Evolutionary conservation across 2,797 vertebrate species (phyloP).

Genomic region (Pseudopleuronectes americanus): DNA sequence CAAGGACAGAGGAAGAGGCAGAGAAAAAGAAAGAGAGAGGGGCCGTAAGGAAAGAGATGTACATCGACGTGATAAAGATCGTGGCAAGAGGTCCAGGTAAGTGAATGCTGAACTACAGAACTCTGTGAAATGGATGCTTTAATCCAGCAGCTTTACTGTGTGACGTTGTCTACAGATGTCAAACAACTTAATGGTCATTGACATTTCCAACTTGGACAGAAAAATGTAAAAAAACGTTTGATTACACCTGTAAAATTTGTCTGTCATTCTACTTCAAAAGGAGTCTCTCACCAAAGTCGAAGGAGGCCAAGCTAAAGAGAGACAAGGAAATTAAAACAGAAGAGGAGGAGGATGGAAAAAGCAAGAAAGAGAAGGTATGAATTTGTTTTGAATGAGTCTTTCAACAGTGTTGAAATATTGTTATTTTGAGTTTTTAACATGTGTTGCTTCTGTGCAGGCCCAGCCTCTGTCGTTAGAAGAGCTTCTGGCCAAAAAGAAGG

Average conservation of each 20-base stretch:
- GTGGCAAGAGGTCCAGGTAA: slow-evolving; percentile 89
- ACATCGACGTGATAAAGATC: slow-evolving; percentile 83
- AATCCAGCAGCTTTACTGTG: background rate
- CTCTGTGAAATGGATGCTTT: background rate
- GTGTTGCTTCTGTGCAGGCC: slow-evolving; percentile 75
- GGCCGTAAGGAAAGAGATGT: slow-evolving; percentile 87
- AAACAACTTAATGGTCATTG: too few species aligned
- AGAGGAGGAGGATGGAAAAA: slow-evolving; percentile 91
- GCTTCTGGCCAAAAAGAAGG: slow-evolving; percentile 96
- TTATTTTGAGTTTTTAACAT: slow-evolving; percentile 15
- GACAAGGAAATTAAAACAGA: slow-evolving; percentile 88
- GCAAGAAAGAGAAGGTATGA: slow-evolving; percentile 93
- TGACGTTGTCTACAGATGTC: too few species aligned
- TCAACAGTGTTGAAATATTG: background rate
- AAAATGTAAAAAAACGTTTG: background rate
- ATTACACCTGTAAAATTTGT: too few species aligned
- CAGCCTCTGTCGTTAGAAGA: slow-evolving; percentile 96
- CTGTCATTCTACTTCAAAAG: slow-evolving; percentile 49
- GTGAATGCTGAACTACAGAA: background rate
- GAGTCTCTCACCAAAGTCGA: slow-evolving; percentile 90
- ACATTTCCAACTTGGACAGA: too few species aligned
- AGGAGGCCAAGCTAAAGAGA: slow-evolving; percentile 88
- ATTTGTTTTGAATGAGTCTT: slow-evolving; percentile 7
- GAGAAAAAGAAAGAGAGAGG: slow-evolving; percentile 89
- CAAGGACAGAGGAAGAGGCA: slow-evolving; percentile 88